Percentiles rank a stretch among this genome's conserved stretches.
Conservation (phyloP, 1,140 invertebrate species). For the Heliconius congener region DNA sequence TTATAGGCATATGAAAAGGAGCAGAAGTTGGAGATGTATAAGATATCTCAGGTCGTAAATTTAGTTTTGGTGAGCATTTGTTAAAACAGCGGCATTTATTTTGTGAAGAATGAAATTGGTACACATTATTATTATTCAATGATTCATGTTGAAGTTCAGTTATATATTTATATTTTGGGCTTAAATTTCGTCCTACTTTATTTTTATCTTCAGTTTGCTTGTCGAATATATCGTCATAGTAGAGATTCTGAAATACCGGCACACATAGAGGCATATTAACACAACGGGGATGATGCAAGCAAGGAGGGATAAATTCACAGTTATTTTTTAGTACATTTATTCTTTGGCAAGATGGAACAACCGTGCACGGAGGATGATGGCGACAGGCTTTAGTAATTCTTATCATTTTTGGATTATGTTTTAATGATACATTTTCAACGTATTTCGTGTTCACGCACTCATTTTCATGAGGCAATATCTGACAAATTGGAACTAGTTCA, state of each 20-base stretch:
- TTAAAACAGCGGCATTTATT: conserved; percentile 54
- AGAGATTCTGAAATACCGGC: conserved; percentile 56
- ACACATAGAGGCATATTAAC: conserved; percentile 69
- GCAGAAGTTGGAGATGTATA: conserved; percentile 44
- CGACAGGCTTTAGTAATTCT: conserved; percentile 71
- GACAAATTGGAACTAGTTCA: conserved; percentile 64
- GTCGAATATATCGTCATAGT: conserved; percentile 51
- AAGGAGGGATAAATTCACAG: conserved; percentile 67
- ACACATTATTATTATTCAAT: conserved; percentile 36
- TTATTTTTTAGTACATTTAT: conserved; percentile 65
- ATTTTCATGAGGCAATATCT: conserved; percentile 57
- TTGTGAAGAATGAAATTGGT: conserved; percentile 43
- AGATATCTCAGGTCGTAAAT: conserved; percentile 45
- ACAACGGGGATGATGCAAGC: conserved; percentile 66
- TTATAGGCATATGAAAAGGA: conserved; percentile 43
- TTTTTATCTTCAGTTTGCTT: conserved; percentile 45
- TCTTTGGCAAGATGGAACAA: conserved; percentile 70
- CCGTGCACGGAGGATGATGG: conserved; percentile 71
- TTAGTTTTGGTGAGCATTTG: conserved; percentile 46
- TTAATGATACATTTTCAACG: conserved; percentile 42
- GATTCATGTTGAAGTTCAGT: conserved; percentile 45
- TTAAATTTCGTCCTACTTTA: conserved; percentile 43
- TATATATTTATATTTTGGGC: conserved; percentile 48
- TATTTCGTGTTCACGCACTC: conserved; percentile 46
- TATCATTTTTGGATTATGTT: conserved; percentile 51